Evolutionary conservation across 2,113 vertebrate genomes (phyloP), one percentile per base, ranked within the genome.

Genomic region (Menidia beryllina): DNA sequence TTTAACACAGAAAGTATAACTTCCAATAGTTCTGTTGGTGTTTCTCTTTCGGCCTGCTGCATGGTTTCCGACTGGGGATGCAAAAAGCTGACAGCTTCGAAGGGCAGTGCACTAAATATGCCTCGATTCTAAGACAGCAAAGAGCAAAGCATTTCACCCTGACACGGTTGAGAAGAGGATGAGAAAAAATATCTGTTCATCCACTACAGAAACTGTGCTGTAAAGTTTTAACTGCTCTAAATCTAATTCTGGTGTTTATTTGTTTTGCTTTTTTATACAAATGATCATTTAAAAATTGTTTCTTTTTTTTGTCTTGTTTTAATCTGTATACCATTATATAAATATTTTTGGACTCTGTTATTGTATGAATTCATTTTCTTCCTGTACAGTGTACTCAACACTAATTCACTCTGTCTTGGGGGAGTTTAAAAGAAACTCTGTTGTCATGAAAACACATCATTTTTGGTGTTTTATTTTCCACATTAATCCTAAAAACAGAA

Each of bases 71-170:
- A 1, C 30, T 57, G 48, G 59, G 23, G 2, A 30, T 53, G 39
- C 24, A 62, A 45, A n/a, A 26, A 36, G 72, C 59, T 72, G 64
- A 50, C 50, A 53, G 60, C 23, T 68, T 41, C 41, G 66, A 38
- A 5, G 45, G 75, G 30, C 51, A 47, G 75, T 63, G 52, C 73
- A 81, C 59, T 85, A 77, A n/a, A 85, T 78, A 74, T 74, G 63
- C 54, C 23, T 62, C 54, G 45, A 69, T 76, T 62, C 54, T 34
- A 34, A 39, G 26, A 69, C 61, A 68, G 45, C 62, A 53, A 7
- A 41, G 67, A 62, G 79, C 27, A 56, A 64, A 72, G 53, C 30
- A 14, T 27, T 10, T 72, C 68, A 79, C 50, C 59, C 52, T 47
- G 2, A 70, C 60, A 71, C 54, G 39, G 23, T 52, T 27, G 52